Conservation (phyloP, 2,888 invertebrate species). For the Archips xylosteana region DNA sequence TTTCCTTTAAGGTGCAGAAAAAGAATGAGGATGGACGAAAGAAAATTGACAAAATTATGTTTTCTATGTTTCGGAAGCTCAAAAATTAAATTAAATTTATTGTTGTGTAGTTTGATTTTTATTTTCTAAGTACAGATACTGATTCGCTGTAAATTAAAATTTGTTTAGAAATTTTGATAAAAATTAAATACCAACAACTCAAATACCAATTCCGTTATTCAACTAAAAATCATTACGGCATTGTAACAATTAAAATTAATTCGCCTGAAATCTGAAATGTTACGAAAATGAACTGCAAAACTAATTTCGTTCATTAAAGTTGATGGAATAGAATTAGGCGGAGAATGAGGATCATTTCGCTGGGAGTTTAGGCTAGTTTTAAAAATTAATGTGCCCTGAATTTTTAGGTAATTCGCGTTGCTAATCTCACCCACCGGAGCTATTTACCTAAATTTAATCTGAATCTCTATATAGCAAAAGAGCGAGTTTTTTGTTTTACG, state of each 20-base stretch:
- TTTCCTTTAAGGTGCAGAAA: too few species aligned
- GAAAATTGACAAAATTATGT: too few species aligned
- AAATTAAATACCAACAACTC: not conserved
- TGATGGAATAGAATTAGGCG: slow-evolving; percentile 26
- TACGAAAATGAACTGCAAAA: slow-evolving; percentile 33
- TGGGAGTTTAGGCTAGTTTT: slow-evolving; percentile 21
- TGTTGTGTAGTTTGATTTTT: too few species aligned
- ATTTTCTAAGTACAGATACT: too few species aligned
- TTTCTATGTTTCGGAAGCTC: too few species aligned
- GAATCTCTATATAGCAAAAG: not conserved
- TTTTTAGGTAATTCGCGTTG: slow-evolving; percentile 14
- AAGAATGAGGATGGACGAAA: too few species aligned
- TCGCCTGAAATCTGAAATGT: slow-evolving; percentile 9
- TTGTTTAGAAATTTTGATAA: too few species aligned
- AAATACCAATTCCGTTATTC: too few species aligned
- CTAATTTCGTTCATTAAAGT: slow-evolving; percentile 37
- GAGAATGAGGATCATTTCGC: slow-evolving; percentile 15
- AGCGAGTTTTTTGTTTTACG: too few species aligned
- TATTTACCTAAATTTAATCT: slow-evolving; percentile 9
- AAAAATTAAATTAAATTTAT: too few species aligned
- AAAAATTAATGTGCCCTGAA: slow-evolving; percentile 12
- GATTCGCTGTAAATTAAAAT: too few species aligned
- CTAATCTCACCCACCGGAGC: slow-evolving; percentile 8
- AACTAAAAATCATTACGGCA: not conserved
- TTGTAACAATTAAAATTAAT: slow-evolving; percentile 10